Percentiles rank a stretch among this genome's conserved stretches.
These are phyloP conservation scores for Thymelicus sylvestris DNA, from an alignment of 2,888 invertebrate genomes.

Conservation along the genomic window DNA sequence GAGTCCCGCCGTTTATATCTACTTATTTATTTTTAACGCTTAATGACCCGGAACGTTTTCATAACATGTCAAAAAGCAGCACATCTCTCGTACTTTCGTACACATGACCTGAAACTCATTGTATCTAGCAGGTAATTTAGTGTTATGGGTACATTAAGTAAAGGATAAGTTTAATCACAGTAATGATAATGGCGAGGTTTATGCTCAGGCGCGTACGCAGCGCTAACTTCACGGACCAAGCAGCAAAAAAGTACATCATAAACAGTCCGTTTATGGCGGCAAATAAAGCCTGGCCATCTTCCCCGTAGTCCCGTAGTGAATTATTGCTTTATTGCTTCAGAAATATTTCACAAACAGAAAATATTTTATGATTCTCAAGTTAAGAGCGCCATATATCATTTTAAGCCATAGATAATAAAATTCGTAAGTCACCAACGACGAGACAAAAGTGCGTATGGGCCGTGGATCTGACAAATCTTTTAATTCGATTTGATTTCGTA, in stretches of 20 bases:
- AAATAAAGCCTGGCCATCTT: slow-evolving; percentile 82
- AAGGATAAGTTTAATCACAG: slow-evolving; percentile 48
- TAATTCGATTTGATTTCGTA: slow-evolving; percentile 38
- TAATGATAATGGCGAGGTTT: slow-evolving; percentile 71
- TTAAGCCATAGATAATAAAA: slow-evolving; percentile 85
- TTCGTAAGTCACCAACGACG: slow-evolving; percentile 78
- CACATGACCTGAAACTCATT: background rate
- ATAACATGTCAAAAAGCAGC: no score
- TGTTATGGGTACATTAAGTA: background rate
- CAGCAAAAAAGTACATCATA: slow-evolving; percentile 81
- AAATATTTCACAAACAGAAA: slow-evolving; percentile 85
- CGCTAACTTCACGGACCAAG: slow-evolving; percentile 51
- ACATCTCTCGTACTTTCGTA: background rate
- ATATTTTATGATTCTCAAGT: slow-evolving; percentile 85
- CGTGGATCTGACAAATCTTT: slow-evolving; percentile 45
- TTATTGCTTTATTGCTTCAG: slow-evolving; percentile 85
- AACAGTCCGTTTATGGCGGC: slow-evolving; percentile 82
- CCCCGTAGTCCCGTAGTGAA: slow-evolving; percentile 83
- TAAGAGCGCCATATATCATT: slow-evolving; percentile 83
- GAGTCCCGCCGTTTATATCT: no score
- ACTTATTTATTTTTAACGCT: no score
- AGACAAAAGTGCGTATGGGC: slow-evolving; percentile 67
- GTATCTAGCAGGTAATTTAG: background rate
- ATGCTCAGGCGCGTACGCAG: slow-evolving; percentile 67
- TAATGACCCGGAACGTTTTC: no score